Evolutionary conservation across 2,113 vertebrate species (phyloP).

Genomic region (Gymnogyps californianus): DNA sequence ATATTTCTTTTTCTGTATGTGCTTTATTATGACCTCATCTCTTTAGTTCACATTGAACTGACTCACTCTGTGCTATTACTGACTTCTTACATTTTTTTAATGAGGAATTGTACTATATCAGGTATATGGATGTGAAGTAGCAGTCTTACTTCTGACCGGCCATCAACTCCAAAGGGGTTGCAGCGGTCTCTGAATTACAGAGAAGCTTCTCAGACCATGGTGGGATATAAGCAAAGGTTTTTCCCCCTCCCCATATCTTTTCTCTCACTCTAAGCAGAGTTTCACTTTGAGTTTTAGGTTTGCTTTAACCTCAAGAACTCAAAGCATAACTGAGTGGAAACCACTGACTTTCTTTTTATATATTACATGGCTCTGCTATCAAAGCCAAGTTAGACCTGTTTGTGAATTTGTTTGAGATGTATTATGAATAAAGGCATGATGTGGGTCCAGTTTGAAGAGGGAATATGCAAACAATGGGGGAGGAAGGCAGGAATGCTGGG

Average conservation of each 20-base stretch:
- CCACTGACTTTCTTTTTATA: not conserved
- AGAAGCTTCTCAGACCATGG: not conserved
- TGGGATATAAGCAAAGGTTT: not conserved
- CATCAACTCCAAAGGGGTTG: not conserved
- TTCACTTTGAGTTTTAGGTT: slow-evolving; percentile 27
- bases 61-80: not conserved
- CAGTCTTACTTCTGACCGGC: not conserved
- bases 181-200: not conserved
- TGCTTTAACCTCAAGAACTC: slow-evolving; percentile 23
- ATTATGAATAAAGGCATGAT: not conserved
- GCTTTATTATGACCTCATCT: not conserved
- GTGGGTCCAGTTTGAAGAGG: not conserved
- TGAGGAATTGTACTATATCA: not conserved
- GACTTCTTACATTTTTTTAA: not conserved
- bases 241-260: not conserved
- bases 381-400: not conserved
- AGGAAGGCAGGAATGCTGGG: not conserved
- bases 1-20: not conserved
- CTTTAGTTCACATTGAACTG: not conserved
- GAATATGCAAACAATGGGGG: not conserved
- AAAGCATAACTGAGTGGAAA: not conserved
- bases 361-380: not conserved
- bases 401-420: not conserved
- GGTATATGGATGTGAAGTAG: not conserved
- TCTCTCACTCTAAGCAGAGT: not conserved